These are phyloP conservation scores for Chaetura pelagica DNA, from an alignment of 2,113 vertebrate genomes.

Conservation along the genomic window DNA sequence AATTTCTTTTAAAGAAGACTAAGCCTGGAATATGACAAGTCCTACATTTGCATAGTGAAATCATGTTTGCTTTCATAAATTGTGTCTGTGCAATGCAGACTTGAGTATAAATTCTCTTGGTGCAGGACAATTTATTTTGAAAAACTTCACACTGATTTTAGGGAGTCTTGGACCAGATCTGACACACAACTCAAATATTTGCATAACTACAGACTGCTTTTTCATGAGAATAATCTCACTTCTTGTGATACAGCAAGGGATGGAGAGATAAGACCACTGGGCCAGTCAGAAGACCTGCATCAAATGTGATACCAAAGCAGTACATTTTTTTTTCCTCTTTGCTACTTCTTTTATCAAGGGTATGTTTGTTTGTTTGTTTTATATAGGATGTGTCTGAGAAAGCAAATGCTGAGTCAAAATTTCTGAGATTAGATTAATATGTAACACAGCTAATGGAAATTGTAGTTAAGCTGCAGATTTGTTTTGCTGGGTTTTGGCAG, in stretches of 20 bases:
- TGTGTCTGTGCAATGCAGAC: background rate
- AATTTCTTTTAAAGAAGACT: background rate
- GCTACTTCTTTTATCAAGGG: background rate
- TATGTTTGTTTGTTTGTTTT: background rate
- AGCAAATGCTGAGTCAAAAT: background rate
- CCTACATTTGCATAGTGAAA: background rate
- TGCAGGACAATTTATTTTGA: background rate
- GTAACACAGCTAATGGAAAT: constrained; percentile 26
- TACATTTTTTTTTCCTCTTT: background rate
- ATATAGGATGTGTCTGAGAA: background rate
- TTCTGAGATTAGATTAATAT: constrained; percentile 16
- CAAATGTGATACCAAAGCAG: background rate
- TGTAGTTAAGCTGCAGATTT: constrained; percentile 42
- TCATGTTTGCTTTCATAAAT: background rate
- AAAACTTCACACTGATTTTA: background rate
- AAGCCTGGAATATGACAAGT: background rate
- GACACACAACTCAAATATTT: background rate
- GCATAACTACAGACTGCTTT: background rate
- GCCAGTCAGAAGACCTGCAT: background rate
- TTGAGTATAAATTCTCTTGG: background rate
- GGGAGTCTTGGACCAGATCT: background rate
- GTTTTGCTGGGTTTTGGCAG: constrained; percentile 18
- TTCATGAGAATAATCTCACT: background rate
- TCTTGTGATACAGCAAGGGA: background rate
- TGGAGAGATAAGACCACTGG: background rate